These are phyloP conservation scores for Myotis findleyi DNA, from an alignment of 2,797 vertebrate genomes.

Conservation along the genomic window DNA sequence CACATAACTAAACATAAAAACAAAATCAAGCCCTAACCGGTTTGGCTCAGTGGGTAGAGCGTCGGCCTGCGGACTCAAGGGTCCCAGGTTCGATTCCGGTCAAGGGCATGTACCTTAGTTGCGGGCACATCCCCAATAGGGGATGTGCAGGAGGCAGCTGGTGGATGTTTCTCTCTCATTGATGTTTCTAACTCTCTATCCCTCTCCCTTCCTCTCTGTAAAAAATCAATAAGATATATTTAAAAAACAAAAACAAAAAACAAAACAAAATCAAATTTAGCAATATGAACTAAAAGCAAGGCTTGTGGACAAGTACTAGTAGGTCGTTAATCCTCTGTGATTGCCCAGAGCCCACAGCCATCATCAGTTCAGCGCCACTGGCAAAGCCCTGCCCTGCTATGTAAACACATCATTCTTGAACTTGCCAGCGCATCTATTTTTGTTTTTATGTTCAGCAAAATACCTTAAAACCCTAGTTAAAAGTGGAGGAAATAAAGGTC, in stretches of 20 bases:
- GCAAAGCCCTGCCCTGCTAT: neutral
- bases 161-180: too few species aligned
- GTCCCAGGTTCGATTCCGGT: too few species aligned
- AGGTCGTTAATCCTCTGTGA: neutral
- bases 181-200: too few species aligned
- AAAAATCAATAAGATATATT: too few species aligned
- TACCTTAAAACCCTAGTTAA: constrained; percentile 20
- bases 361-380: rapidly evolving
- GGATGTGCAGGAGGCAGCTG: too few species aligned
- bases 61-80: too few species aligned
- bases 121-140: too few species aligned
- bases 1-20: neutral
- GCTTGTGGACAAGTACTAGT: neutral
- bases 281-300: neutral
- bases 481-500: neutral
- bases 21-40: neutral
- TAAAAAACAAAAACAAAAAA: too few species aligned
- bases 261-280: neutral
- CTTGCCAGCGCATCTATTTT: neutral
- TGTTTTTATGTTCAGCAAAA: neutral
- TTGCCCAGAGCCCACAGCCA: neutral
- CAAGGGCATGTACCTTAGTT: too few species aligned
- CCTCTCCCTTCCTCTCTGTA: too few species aligned
- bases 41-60: too few species aligned
- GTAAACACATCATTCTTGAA: neutral